A percentile compares a stretch with the other conserved stretches of the same genome.
phyloP scores from a whole-genome alignment of 2,113 vertebrate species.

The Elaphurus davidianus region DNA sequence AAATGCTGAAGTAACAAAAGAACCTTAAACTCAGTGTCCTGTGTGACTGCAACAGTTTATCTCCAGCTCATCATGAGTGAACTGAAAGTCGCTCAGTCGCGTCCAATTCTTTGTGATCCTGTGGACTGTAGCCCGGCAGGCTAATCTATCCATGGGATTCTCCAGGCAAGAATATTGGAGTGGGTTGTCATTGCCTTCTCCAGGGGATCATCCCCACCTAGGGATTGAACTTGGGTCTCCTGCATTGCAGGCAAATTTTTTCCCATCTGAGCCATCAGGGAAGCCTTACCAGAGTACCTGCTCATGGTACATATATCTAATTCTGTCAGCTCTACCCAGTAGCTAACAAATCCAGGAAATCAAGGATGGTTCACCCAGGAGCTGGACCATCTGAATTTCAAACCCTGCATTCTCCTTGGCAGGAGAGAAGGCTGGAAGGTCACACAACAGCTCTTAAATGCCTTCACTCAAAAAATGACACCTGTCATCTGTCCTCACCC shows the following conservation, averaged over 20 bases:
- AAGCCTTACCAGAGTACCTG: background rate
- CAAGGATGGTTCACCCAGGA: background rate
- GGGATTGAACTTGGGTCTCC: background rate
- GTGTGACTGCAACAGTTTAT: background rate
- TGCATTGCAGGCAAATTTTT: background rate
- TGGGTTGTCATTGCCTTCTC: background rate
- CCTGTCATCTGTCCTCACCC: fast-evolving
- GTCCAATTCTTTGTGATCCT: background rate
- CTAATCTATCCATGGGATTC: background rate
- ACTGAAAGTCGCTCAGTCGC: fast-evolving
- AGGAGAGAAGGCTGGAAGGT: background rate
- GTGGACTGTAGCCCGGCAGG: background rate
- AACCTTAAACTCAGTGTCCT: background rate
- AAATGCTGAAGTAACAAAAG: background rate
- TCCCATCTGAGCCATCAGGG: background rate
- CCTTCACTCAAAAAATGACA: background rate
- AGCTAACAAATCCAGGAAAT: background rate
- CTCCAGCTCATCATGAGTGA: background rate
- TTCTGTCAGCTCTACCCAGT: background rate
- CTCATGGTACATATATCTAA: background rate
- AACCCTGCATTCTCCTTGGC: background rate
- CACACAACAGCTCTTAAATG: background rate
- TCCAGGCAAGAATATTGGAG: background rate
- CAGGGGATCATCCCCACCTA: background rate
- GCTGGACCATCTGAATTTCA: background rate